Evolutionary conservation across 2,888 invertebrate species (phyloP).

Genomic region (Serrognathus titanus): DNA sequence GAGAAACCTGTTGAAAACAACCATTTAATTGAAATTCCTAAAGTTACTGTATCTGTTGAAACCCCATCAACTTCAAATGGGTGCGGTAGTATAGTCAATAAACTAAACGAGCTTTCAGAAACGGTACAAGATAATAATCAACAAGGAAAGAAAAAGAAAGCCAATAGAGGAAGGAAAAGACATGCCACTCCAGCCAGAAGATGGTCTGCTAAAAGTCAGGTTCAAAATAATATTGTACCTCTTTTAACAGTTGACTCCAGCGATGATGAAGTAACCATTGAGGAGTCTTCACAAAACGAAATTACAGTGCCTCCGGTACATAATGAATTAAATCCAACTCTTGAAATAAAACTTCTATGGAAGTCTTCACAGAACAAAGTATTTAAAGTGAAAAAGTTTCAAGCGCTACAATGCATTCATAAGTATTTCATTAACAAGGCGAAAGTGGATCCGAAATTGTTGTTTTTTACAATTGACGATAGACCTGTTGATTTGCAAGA

Average conservation of each 20-base stretch:
- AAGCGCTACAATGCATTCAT: conserved; percentile 4
- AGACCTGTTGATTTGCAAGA: conserved; percentile 11
- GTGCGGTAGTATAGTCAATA: conserved; percentile 2
- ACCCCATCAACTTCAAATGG: not conserved
- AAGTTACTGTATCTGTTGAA: not conserved
- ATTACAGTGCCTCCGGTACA: not conserved
- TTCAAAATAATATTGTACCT: not conserved
- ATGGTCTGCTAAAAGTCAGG: not conserved
- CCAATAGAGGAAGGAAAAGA: not conserved
- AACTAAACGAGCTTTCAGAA: conserved; percentile 1
- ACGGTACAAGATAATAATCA: not conserved
- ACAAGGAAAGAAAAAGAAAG: conserved; percentile 1
- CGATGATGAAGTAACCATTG: conserved; percentile 6
- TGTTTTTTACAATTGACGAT: conserved; percentile 15
- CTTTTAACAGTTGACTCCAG: not conserved
- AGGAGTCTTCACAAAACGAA: not conserved
- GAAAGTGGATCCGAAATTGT: conserved; percentile 9
- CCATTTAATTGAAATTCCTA: not conserved
- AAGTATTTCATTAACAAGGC: conserved; percentile 10
- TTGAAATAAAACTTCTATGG: conserved; percentile 13
- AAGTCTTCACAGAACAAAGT: conserved; percentile 7
- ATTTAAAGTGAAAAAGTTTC: conserved; percentile 15
- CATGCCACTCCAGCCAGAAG: not conserved
- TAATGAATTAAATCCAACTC: conserved; percentile 14
- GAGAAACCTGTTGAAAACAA: not conserved